These are phyloP conservation scores for Montipora foliosa DNA, from an alignment of 64 coral and sea anemone genomes.

Conservation along the genomic window DNA sequence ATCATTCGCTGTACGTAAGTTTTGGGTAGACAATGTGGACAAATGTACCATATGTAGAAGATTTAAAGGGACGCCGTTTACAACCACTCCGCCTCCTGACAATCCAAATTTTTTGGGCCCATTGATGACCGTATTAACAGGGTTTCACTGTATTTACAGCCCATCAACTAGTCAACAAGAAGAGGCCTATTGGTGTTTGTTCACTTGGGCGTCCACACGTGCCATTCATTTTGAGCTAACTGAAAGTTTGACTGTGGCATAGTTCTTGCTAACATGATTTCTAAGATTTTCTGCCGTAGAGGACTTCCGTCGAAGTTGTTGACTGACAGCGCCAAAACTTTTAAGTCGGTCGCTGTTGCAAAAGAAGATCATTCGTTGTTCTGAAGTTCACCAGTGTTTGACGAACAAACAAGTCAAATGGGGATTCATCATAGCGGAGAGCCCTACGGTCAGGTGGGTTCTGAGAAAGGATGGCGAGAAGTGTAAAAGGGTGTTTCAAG, in stretches of 20 bases:
- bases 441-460: neutral
- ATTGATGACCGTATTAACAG: neutral
- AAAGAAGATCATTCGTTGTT: too few species aligned
- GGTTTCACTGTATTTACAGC: neutral
- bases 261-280: neutral
- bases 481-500: slow-evolving; percentile 18
- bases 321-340: neutral
- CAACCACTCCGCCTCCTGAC: neutral
- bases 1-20: slow-evolving; percentile 37
- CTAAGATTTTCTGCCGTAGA: neutral
- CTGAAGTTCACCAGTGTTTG: too few species aligned
- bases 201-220: neutral
- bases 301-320: neutral
- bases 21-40: slow-evolving; percentile 22
- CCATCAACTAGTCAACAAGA: neutral
- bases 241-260: neutral
- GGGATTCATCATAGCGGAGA: neutral
- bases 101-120: neutral
- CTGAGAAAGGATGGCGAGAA: neutral
- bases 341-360: neutral
- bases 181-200: neutral
- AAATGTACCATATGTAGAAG: neutral
- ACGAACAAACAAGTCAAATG: slow-evolving; percentile 4
- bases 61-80: neutral
- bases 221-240: neutral